These are phyloP conservation scores for Baccha elongata DNA, from an alignment of 2,888 invertebrate genomes.

Conservation along the genomic window DNA sequence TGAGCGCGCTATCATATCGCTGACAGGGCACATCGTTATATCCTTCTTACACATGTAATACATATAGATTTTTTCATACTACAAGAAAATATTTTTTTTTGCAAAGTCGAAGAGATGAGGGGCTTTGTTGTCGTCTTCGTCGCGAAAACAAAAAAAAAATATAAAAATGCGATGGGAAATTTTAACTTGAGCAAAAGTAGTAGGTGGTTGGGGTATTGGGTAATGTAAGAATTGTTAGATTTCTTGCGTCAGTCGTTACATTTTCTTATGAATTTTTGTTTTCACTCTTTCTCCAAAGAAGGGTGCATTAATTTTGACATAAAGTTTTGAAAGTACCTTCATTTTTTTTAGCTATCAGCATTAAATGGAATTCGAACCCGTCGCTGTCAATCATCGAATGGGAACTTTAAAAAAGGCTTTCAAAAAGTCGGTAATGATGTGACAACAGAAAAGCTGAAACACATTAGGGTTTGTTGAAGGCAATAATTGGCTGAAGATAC, in stretches of 20 bases:
- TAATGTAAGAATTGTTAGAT: not conserved
- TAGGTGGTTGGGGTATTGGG: not conserved
- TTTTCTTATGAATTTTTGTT: conserved; percentile 20
- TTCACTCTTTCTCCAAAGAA: not conserved
- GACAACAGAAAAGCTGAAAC: too few relatives aligned
- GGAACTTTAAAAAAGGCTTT: too few relatives aligned
- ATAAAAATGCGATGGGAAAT: not conserved
- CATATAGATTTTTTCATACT: conserved; percentile 43
- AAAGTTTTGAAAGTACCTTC: conserved; percentile 23
- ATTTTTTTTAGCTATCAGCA: conserved; percentile 23
- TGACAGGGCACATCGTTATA: conserved; percentile 71
- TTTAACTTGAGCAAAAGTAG: not conserved
- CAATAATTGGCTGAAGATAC: too few relatives aligned
- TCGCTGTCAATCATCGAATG: not conserved
- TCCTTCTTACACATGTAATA: conserved; percentile 56
- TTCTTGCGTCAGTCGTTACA: not conserved
- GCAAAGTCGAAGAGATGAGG: conserved; percentile 2
- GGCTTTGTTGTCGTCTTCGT: conserved; percentile 17
- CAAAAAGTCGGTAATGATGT: too few relatives aligned
- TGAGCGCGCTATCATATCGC: conserved; percentile 51
- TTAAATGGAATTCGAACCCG: conserved; percentile 13
- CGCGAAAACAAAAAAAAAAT: conserved; percentile 26
- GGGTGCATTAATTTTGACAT: conserved; percentile 28
- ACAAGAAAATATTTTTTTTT: conserved; percentile 2
- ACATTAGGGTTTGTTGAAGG: too few relatives aligned